Percentiles rank a stretch among this genome's conserved stretches.
Evolutionary conservation across 2,113 vertebrate species (phyloP).

Genomic region (Trogon surrucura): DNA sequence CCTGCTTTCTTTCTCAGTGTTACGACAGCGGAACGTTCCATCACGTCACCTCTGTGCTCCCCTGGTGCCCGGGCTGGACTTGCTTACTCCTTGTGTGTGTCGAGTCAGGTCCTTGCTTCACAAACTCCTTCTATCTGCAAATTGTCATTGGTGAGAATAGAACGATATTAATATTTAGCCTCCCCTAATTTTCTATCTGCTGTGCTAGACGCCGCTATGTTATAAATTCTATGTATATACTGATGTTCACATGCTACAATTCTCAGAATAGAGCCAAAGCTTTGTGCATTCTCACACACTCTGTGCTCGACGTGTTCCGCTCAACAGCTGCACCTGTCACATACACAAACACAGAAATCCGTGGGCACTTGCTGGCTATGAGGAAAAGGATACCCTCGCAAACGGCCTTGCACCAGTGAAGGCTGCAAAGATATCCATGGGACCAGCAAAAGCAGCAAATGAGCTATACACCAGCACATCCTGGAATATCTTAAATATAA

Average conservation of each 20-base stretch:
- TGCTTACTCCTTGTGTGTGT: neutral
- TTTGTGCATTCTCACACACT: neutral
- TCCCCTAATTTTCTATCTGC: neutral
- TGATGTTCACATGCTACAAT: neutral
- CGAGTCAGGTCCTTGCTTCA: neutral
- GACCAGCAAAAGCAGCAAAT: neutral
- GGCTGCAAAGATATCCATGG: neutral
- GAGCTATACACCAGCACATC: neutral
- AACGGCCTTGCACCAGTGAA: neutral
- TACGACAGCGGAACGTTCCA: neutral
- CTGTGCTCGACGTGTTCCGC: neutral
- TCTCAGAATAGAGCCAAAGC: neutral
- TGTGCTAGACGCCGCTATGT: neutral
- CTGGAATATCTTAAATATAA: neutral
- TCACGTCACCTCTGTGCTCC: fast-evolving
- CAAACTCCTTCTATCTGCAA: neutral
- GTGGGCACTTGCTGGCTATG: neutral
- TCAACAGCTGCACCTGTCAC: neutral
- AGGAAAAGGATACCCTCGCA: neutral
- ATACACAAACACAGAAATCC: neutral
- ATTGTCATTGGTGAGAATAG: neutral
- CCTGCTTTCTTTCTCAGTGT: neutral
- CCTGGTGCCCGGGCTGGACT: neutral
- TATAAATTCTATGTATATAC: neutral
- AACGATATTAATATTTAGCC: neutral